Evolutionary conservation across 2,888 invertebrate species (phyloP), one percentile per base, ranked within the genome.

Genomic region (Coecobrya sp.): DNA sequence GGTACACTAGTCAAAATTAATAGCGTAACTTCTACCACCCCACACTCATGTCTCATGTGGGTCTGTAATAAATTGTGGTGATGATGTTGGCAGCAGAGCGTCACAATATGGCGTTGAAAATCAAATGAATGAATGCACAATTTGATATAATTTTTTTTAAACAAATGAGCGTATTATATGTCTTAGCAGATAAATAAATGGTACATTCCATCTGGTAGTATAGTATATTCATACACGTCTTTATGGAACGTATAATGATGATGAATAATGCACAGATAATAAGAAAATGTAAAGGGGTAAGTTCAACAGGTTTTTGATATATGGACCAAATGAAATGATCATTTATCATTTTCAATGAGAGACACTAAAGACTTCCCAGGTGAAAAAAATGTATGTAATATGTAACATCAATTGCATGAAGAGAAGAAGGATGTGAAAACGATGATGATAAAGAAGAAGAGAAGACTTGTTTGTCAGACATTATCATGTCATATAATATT

Each of bases 401-500:
- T 22, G 19, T 42, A 52, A 27, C 52, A 55, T 45, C 22, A 76
- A 13, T 42, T 25, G 36, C 45, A 3, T n/a, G 76, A 16, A 22
- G 22, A 19, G n/a, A 30, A 36, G 70, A 25, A 42, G 42, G 70
- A 36, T 1, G 27, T 68, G 36, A 5, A 8, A 36, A 73, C 5
- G 73, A 49, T 42, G 73, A 73, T 25, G 73, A 49, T 42, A 1
- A 82, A 13, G 55, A 42, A 42, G 85, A 45, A 2, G 85, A 59
- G 65, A 65, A 81, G 55, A 59, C 81, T 81, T 59, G 81, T 81
- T 81, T 81, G 81, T 81, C 81, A 81, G 81, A 81, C 49, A 45
- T 76, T 76, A 76, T 81, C 81, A 27, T 81, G 81, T 81, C 81
- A 81, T 81, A 81, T 81, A 81, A 81, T 81, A 81, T 81, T 81